Conservation (phyloP, 1,140 invertebrate genomes). For the Pseudomyrmex gracilis region DNA sequence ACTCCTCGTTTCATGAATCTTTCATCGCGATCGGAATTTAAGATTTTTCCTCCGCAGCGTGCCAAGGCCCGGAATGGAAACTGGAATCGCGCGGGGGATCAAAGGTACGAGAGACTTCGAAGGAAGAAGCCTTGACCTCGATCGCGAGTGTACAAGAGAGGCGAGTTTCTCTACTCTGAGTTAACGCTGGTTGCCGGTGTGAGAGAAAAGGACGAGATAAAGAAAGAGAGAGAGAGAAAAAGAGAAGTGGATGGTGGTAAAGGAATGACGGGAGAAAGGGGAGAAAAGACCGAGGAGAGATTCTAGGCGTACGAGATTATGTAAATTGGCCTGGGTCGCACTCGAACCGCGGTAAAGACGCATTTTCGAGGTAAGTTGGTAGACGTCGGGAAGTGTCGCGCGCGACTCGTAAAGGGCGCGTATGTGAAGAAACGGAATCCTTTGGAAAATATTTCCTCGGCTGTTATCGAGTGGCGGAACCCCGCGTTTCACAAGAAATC, state of each 20-base stretch:
- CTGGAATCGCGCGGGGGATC: constrained; percentile 59
- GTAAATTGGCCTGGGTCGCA: constrained; percentile 57
- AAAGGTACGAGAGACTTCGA: constrained; percentile 54
- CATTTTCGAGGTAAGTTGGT: constrained; percentile 49
- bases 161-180: constrained; percentile 42
- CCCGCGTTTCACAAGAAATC: not conserved
- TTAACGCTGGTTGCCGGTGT: not conserved
- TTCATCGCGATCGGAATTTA: constrained; percentile 74
- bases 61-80: not conserved
- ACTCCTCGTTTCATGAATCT: constrained; percentile 70
- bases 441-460: constrained; percentile 40
- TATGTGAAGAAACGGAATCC: constrained; percentile 43
- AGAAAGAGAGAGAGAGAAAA: constrained; percentile 46
- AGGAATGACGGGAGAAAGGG: constrained; percentile 46
- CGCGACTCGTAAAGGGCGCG: constrained; percentile 32
- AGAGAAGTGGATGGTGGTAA: constrained; percentile 30
- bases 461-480: constrained; percentile 9
- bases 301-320: constrained; percentile 67
- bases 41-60: constrained; percentile 69
- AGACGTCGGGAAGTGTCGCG: constrained; percentile 36
- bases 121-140: constrained; percentile 69
- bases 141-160: constrained; percentile 44
- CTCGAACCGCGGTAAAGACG: constrained; percentile 54
- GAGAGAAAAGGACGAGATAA: constrained; percentile 17
- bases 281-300: constrained; percentile 60